Percentiles rank a stretch among this genome's conserved stretches.
Conservation (phyloP, 1,140 invertebrate species). For the Sycophaga agraensis region DNA sequence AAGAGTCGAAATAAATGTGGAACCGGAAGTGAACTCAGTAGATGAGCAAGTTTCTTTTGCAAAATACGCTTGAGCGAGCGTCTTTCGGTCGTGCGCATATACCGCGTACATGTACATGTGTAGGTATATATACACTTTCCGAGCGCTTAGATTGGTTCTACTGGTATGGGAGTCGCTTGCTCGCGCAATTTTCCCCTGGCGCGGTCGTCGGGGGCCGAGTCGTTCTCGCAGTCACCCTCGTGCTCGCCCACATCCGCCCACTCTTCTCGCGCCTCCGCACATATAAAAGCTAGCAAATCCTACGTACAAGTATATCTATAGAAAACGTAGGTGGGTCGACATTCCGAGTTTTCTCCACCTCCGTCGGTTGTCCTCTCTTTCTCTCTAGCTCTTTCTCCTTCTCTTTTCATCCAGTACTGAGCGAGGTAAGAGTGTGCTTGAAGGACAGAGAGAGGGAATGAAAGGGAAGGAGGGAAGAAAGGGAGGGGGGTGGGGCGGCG, state of each 20-base stretch:
- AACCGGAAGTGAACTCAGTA: too few relatives aligned
- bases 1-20: too few relatives aligned
- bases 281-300: not conserved
- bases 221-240: not conserved
- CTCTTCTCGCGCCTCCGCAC: not conserved
- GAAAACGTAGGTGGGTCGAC: not conserved
- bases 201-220: not conserved
- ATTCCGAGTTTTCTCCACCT: not conserved
- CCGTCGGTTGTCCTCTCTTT: not conserved
- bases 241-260: constrained; percentile 26
- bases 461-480: not conserved
- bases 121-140: too few relatives aligned
- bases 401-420: not conserved
- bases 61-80: too few relatives aligned
- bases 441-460: not conserved
- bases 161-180: too few relatives aligned
- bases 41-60: too few relatives aligned
- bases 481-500: not conserved
- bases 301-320: not conserved
- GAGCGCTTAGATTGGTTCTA: constrained; percentile 9
- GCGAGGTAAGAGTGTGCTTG: not conserved
- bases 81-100: too few relatives aligned
- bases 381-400: too few relatives aligned
- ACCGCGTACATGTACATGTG: too few relatives aligned
- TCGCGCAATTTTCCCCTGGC: constrained; percentile 11